Conservation (phyloP, 2,888 invertebrate species). For the Eudasyphora cyanicolor region DNA sequence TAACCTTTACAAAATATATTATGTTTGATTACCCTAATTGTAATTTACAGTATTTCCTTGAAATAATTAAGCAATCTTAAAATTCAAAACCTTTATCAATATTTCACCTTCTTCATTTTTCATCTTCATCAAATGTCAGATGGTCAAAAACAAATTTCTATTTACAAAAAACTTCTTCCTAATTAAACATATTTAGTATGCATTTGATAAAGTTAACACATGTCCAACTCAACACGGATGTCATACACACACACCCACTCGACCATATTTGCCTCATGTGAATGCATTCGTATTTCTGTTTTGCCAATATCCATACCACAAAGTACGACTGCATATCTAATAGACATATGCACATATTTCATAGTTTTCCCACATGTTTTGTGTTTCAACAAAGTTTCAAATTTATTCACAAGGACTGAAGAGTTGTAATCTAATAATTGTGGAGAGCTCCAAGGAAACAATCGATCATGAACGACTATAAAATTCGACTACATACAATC, state of each 20-base stretch:
- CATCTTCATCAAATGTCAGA: too few relatives aligned
- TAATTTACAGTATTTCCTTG: too few relatives aligned
- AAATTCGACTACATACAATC: neutral
- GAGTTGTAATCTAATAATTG: neutral
- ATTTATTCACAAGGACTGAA: neutral
- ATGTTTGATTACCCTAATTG: too few relatives aligned
- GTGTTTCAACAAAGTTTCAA: neutral
- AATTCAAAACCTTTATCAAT: too few relatives aligned
- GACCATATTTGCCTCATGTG: too few relatives aligned
- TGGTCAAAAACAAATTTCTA: too few relatives aligned
- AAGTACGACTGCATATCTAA: neutral
- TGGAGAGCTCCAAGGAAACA: neutral
- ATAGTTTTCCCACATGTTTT: neutral
- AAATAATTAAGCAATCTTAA: too few relatives aligned
- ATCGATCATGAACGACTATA: neutral
- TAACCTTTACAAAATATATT: too few relatives aligned
- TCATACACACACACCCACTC: neutral
- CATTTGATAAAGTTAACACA: neutral
- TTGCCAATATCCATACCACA: neutral
- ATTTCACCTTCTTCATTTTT: too few relatives aligned
- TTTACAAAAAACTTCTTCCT: neutral
- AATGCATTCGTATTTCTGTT: too few relatives aligned
- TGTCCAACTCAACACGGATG: neutral
- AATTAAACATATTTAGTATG: neutral
- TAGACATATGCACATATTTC: neutral